phyloP scores from a whole-genome alignment of 2,888 invertebrate species.

The Melanotus villosus region DNA sequence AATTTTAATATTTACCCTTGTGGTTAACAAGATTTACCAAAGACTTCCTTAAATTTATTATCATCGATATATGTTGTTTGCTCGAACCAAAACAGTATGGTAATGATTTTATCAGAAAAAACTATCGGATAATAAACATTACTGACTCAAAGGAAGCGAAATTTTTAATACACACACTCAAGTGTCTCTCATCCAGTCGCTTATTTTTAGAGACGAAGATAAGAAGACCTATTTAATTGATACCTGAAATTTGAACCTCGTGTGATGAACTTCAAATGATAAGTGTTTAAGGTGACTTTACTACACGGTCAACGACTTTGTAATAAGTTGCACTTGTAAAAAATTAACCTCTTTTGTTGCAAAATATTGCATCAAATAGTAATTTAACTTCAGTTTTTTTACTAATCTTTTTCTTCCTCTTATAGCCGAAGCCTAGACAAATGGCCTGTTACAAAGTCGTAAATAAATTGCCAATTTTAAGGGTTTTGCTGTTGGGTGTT shows the following conservation, averaged over 20 bases:
- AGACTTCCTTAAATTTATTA: too few species aligned
- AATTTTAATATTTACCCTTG: too few species aligned
- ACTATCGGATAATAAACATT: not conserved
- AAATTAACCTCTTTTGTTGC: not conserved
- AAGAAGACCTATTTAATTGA: not conserved
- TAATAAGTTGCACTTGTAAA: not conserved
- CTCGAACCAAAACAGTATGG: too few species aligned
- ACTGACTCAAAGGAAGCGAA: not conserved
- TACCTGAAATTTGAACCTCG: slow-evolving; percentile 16
- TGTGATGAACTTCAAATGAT: not conserved
- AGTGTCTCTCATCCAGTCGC: not conserved
- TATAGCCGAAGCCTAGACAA: too few species aligned
- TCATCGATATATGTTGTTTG: too few species aligned
- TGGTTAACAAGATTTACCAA: too few species aligned
- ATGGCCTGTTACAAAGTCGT: too few species aligned
- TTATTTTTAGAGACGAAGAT: not conserved
- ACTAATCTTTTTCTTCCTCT: too few species aligned
- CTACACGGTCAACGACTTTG: slow-evolving; percentile 4
- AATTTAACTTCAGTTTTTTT: too few species aligned
- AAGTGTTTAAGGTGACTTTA: not conserved
- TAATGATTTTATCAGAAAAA: not conserved
- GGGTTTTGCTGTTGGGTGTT: too few species aligned
- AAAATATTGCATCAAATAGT: not conserved
- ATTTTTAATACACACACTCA: not conserved
- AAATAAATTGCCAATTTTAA: too few species aligned